Percentiles rank a stretch among this genome's conserved stretches.
Evolutionary conservation across 2,888 invertebrate species (phyloP).

Genomic region (Tetanocera ferruginea): DNA sequence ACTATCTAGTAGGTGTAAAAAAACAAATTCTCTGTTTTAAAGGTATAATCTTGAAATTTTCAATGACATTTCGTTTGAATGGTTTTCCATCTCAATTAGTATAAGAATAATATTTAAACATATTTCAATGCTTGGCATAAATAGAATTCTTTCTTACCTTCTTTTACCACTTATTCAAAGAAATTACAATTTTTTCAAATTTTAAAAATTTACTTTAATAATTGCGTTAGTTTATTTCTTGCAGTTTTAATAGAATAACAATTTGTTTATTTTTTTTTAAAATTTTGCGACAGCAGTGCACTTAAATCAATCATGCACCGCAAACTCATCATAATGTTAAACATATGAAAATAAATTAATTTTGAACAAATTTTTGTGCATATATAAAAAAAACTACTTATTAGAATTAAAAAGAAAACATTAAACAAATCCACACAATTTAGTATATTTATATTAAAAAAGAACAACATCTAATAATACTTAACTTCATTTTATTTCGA

Average conservation of each 20-base stretch:
- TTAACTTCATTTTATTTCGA: conserved; percentile 22
- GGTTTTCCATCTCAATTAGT: too few relatives aligned
- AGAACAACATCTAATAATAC: conserved; percentile 12
- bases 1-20: too few relatives aligned
- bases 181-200: conserved; percentile 13
- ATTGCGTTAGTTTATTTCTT: conserved; percentile 24
- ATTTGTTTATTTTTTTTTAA: not conserved
- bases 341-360: not conserved
- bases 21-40: too few relatives aligned
- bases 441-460: conserved; percentile 10
- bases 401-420: not conserved
- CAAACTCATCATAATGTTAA: not conserved
- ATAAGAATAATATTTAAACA: too few relatives aligned
- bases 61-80: too few relatives aligned
- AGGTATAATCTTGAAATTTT: too few relatives aligned
- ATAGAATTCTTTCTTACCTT: too few relatives aligned
- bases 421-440: not conserved
- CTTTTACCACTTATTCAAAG: conserved; percentile 8
- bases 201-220: conserved; percentile 26
- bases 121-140: too few relatives aligned
- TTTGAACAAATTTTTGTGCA: not conserved
- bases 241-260: conserved; percentile 14
- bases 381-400: not conserved
- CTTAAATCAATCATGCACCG: not conserved
- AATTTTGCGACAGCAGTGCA: not conserved